phyloP scores from a whole-genome alignment of 2,113 vertebrate genomes.

The Grammomys surdaster region DNA sequence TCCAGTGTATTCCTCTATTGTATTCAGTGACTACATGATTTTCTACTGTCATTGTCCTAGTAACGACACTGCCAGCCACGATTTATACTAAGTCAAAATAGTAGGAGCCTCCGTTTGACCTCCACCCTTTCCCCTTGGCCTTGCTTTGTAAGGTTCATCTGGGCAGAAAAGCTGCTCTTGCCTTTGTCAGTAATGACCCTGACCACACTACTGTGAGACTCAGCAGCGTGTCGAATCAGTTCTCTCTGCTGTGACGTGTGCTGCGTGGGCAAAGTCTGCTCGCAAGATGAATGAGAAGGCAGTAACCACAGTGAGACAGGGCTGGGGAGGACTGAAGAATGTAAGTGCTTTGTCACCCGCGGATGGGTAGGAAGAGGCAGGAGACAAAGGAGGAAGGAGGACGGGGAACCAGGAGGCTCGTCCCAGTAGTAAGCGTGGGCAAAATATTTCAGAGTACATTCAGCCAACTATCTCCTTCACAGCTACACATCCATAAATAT shows the following conservation, averaged over 20 bases:
- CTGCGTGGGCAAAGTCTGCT: constrained; percentile 26
- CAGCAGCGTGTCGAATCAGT: constrained; percentile 2
- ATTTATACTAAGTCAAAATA: constrained; percentile 20
- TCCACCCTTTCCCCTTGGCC: neutral
- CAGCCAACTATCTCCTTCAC: neutral
- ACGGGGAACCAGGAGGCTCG: neutral
- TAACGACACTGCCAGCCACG: neutral
- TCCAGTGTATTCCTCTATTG: neutral
- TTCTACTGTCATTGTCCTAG: constrained; percentile 2
- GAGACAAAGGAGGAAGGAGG: neutral
- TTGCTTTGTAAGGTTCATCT: constrained; percentile 10
- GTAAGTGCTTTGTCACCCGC: neutral
- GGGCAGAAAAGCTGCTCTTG: neutral
- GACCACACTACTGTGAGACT: neutral
- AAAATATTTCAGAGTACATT: constrained; percentile 23
- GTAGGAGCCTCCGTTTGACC: neutral
- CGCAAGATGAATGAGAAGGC: constrained; percentile 53
- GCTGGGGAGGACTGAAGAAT: neutral
- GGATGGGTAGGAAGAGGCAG: neutral
- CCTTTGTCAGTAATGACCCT: constrained; percentile 32
- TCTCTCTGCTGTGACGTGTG: constrained; percentile 18
- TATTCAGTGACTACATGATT: neutral
- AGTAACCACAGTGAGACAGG: constrained; percentile 10
- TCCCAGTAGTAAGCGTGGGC: neutral
- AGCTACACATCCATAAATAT: neutral